Base-by-base conservation (phyloP, 2,113 vertebrate species). In the Megaleporinus macrocephalus region DNA sequence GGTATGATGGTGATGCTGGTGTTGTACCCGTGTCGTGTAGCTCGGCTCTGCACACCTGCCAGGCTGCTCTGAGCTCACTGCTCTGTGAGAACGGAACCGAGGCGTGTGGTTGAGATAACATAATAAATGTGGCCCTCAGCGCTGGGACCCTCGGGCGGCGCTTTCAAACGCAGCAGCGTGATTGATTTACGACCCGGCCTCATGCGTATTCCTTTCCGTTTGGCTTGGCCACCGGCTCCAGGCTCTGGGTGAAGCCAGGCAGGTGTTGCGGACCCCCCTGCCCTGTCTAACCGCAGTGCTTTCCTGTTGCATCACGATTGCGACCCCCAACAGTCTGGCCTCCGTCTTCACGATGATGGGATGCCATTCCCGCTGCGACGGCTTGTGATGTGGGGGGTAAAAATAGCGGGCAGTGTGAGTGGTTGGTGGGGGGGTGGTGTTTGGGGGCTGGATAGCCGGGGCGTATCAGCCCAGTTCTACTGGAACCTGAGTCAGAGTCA, bases 401-500 rank as follows among this genome's bases (percentile, higher is more conserved):
- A 96, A 96, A 95, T 94, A 95, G 94, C 94, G 95, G 94, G 87
- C 91, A 73, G 62, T 80, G 27, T 71, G 74, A 49, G 83, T 3
- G 14, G 4, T 44, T 44, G 41, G 41, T 44, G 9, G 41, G 41
- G 41, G 95, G 95, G 93, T 86, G 88, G 83, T 85, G 88, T 87
- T 91, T 44, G 81, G 86, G 90, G 94, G 90, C 88, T 92, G 69
- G 90, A 55, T 62, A 68, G 76, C 73, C 55, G 51, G 33, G 57
- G 55, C 47, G 33, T 36, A 36, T 3, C 33, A 36, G 33, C 33
- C n/a, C 33, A 36, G 33, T 36, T 36, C 33, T 36, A 36, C 33
- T 36, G 33, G 33, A 36, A 36, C 33, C 33, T 4, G 33, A n/a
- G n/a, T n/a, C n/a, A n/a, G n/a, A n/a, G n/a, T n/a, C n/a, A n/a